Evolutionary conservation across 1,140 invertebrate genomes (phyloP).

Genomic region (Subanguina moxae): DNA sequence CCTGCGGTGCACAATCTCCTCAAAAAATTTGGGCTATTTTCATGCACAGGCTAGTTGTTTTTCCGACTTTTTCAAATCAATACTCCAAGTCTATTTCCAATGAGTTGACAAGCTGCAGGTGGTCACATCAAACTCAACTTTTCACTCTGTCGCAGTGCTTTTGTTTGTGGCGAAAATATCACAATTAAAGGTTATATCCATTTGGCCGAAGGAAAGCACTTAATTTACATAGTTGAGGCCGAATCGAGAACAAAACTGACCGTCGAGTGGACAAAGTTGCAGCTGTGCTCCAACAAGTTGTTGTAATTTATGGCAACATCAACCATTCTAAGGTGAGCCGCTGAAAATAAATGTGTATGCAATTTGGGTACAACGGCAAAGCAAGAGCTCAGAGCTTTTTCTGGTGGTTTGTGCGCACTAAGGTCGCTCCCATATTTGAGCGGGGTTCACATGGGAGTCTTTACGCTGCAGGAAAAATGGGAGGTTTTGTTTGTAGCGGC

Average conservation of each 20-base stretch:
- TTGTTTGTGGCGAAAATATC: constrained; percentile 39
- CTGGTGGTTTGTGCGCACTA: too few relatives aligned
- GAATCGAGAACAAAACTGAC: constrained; percentile 36
- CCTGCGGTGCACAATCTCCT: constrained; percentile 21
- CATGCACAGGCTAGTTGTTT: constrained; percentile 10
- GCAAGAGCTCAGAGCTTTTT: too few relatives aligned
- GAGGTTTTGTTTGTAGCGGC: too few relatives aligned
- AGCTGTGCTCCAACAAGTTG: constrained; percentile 23
- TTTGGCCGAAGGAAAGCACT: not conserved
- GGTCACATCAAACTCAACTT: constrained; percentile 27
- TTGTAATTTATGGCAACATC: constrained; percentile 21
- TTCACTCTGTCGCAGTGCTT: constrained; percentile 27
- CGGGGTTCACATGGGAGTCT: too few relatives aligned
- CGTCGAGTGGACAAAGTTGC: constrained; percentile 34
- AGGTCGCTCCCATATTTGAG: too few relatives aligned
- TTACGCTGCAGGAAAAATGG: too few relatives aligned
- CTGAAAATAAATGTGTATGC: too few relatives aligned
- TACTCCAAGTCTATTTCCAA: too few relatives aligned
- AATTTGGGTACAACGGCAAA: too few relatives aligned
- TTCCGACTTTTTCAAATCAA: too few relatives aligned
- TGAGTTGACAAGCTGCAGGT: not conserved
- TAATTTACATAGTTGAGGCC: constrained; percentile 10
- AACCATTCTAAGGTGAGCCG: constrained; percentile 1
- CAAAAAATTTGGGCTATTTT: constrained; percentile 37
- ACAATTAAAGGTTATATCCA: constrained; percentile 25